A percentile compares a stretch with the other conserved stretches of the same genome.
Evolutionary conservation across 2,888 invertebrate species (phyloP).

Genomic region (Philopedon plagiatum): DNA sequence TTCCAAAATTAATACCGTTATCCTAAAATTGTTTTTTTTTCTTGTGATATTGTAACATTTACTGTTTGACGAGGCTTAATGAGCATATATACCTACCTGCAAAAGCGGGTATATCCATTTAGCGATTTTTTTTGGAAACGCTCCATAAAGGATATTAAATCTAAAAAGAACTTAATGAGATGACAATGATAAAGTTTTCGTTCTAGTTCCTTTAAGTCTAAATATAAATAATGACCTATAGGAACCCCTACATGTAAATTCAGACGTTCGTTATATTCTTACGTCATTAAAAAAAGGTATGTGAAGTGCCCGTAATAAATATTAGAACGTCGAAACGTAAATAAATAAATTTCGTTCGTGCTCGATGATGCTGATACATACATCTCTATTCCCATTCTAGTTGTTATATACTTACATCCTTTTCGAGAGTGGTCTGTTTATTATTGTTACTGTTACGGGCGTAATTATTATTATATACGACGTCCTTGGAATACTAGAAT

Average conservation of each 20-base stretch:
- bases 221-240: too few relatives aligned
- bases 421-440: conserved; percentile 14
- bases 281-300: not conserved
- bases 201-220: too few relatives aligned
- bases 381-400: conserved; percentile 19
- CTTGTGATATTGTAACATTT: too few relatives aligned
- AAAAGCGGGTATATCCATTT: too few relatives aligned
- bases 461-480: conserved; percentile 33
- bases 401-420: conserved; percentile 14
- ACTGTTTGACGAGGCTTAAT: too few relatives aligned
- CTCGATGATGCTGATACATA: conserved; percentile 17
- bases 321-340: not conserved
- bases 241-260: not conserved
- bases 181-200: too few relatives aligned
- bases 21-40: too few relatives aligned
- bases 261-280: not conserved
- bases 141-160: too few relatives aligned
- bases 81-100: too few relatives aligned
- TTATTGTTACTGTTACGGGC: conserved; percentile 33
- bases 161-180: too few relatives aligned
- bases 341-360: not conserved
- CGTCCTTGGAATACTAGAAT: conserved; percentile 40
- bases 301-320: not conserved
- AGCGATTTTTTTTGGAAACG: too few relatives aligned
- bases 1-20: too few relatives aligned